Conservation (phyloP, 1,140 invertebrate species). For the Drosophila mojavensis region DNA sequence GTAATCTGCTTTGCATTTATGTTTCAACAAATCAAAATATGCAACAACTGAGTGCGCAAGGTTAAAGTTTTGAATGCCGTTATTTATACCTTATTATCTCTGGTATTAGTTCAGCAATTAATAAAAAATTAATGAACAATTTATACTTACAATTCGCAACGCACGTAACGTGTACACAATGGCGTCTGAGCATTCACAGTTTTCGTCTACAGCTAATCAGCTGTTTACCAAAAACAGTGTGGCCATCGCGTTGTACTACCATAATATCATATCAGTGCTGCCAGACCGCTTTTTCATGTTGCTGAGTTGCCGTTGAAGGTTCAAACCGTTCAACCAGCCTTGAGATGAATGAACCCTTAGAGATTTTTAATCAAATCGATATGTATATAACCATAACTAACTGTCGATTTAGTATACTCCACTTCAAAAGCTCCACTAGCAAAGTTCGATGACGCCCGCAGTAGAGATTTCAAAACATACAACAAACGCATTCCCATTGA, state of each 20-base stretch:
- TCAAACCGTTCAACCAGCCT: background rate
- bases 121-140: conserved; percentile 18
- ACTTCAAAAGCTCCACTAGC: background rate
- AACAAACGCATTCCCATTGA: conserved; percentile 47
- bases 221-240: conserved; percentile 27
- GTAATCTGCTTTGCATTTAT: background rate
- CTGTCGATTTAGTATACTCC: background rate
- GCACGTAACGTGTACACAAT: conserved; percentile 53
- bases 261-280: background rate
- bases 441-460: conserved; percentile 45
- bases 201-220: conserved; percentile 18
- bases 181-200: conserved; percentile 47
- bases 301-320: background rate
- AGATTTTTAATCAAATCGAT: no score
- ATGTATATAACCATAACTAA: background rate
- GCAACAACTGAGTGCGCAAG: background rate
- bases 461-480: conserved; percentile 78
- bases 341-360: background rate
- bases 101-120: background rate
- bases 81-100: background rate
- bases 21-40: background rate
- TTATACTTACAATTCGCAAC: conserved; percentile 46
- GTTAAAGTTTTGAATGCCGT: background rate
- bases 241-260: background rate
- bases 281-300: conserved; percentile 2